Evolutionary conservation across 1,140 invertebrate genomes (phyloP), one percentile per base, ranked within the genome.

Genomic region (Luehdorfia chinensis): DNA sequence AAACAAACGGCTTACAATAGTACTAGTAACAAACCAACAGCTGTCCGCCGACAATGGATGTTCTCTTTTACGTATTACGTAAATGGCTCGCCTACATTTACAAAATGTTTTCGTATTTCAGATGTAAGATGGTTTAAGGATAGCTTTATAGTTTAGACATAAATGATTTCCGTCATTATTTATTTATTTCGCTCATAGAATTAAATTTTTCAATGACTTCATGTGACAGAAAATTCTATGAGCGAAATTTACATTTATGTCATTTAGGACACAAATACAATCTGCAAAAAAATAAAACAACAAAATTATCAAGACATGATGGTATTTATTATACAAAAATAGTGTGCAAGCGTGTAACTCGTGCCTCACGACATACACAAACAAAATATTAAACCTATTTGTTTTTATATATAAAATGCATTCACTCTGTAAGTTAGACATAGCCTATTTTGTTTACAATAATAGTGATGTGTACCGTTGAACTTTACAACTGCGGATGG

Each of bases 301-400:
- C 51, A 63, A 56, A 55, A 55, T 64, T 67, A 66, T 81, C 65
- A 76, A 80, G 77, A 81, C 80, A 81, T 77, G 73, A 80, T 78
- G 74, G 71, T 83, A 83, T 84, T 86, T 86, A 86, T 86, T 86
- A 72, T 86, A 86, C 74, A 86, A 86, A 86, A 86, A 86, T 86
- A 86, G 72, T 84, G 83, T 86, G 83, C 83, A 78, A 79, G 78
- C 78, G 71, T 81, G 76, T 80, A 78, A 75, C 70, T 76, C 80
- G 75, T 79, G 75, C 69, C 62, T 77, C 75, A 75, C 73, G 73
- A 79, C 75, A 61, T 75, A 76, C 74, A 81, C 76, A 79, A 83
- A 84, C 75, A 81, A 80, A 75, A 71, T 68, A 69, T 71, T 75
- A 76, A 75, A 76, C 64, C 66, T 77, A 76, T 59, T 72, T 31